phyloP scores from a whole-genome alignment of 2,888 invertebrate genomes.

The Schrankia costaestrigalis region DNA sequence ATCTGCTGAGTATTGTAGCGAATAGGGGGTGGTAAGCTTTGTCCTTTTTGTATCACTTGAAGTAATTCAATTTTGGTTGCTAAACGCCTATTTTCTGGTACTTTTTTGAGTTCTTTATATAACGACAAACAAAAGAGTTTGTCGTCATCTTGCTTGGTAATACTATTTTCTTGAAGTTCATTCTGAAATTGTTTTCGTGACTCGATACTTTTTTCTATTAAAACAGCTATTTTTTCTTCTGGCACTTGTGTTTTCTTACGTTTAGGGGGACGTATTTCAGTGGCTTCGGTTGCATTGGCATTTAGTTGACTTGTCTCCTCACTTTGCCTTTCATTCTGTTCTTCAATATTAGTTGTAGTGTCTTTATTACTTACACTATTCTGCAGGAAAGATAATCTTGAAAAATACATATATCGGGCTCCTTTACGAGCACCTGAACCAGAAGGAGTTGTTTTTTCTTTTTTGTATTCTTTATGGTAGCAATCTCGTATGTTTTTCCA shows the following conservation, averaged over 20 bases:
- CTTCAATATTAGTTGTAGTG: conserved; percentile 28
- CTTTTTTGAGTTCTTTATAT: conserved; percentile 33
- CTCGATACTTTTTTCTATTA: conserved; percentile 34
- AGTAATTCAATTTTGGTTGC: conserved; percentile 37
- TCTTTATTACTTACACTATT: conserved; percentile 29
- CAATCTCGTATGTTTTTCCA: too few relatives aligned
- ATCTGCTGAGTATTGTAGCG: too few relatives aligned
- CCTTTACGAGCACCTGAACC: conserved; percentile 23
- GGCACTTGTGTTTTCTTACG: conserved; percentile 25
- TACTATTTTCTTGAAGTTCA: conserved; percentile 22
- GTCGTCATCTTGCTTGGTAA: conserved; percentile 33
- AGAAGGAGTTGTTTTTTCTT: conserved; percentile 29
- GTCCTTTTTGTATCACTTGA: too few relatives aligned
- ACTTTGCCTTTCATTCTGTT: conserved; percentile 25
- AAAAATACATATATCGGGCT: conserved; percentile 34
- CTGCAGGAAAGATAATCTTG: conserved; percentile 33
- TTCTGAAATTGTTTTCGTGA: conserved; percentile 23
- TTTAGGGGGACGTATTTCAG: conserved; percentile 22
- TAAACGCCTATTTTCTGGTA: conserved; percentile 33
- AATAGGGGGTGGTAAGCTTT: too few relatives aligned
- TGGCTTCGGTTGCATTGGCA: conserved; percentile 25
- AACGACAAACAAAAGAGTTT: conserved; percentile 39
- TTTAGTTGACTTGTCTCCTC: conserved; percentile 26
- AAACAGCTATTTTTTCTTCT: conserved; percentile 29
- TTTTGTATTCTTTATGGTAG: conserved; percentile 13